Conservation (phyloP, 2,888 invertebrate genomes). For the Chrysodeixis includens region DNA sequence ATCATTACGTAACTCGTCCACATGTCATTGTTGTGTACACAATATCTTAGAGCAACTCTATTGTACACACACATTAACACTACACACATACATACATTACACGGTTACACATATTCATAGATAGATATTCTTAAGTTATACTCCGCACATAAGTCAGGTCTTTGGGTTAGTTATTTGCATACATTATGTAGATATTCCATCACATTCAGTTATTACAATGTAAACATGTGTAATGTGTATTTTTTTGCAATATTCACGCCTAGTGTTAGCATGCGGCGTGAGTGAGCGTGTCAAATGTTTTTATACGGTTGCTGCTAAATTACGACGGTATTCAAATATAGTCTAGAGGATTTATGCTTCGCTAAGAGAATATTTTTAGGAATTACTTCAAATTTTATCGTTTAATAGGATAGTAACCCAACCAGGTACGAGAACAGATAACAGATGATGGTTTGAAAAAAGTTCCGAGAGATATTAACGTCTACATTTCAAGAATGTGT, state of each 20-base stretch:
- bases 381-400: too few relatives aligned
- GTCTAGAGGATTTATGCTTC: too few relatives aligned
- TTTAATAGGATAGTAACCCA: too few relatives aligned
- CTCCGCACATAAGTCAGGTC: slow-evolving; percentile 45
- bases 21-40: not conserved
- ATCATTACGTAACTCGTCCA: not conserved
- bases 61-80: slow-evolving; percentile 33
- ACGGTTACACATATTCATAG: not conserved
- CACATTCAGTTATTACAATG: slow-evolving; percentile 37
- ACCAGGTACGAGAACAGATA: too few relatives aligned
- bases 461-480: too few relatives aligned
- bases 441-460: too few relatives aligned
- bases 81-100: slow-evolving; percentile 7
- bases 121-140: slow-evolving; percentile 32
- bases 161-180: slow-evolving; percentile 63
- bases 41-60: slow-evolving; percentile 46
- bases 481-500: too few relatives aligned
- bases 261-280: not conserved
- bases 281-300: not conserved
- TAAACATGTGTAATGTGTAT: slow-evolving; percentile 19
- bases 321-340: not conserved
- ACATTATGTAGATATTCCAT: slow-evolving; percentile 35
- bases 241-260: slow-evolving; percentile 38
- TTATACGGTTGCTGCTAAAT: slow-evolving; percentile 13
- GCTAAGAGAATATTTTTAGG: too few relatives aligned